Evolutionary conservation across 2,113 vertebrate species (phyloP), one percentile per base, ranked within the genome.

Genomic region (Cephalopterus ornatus): DNA sequence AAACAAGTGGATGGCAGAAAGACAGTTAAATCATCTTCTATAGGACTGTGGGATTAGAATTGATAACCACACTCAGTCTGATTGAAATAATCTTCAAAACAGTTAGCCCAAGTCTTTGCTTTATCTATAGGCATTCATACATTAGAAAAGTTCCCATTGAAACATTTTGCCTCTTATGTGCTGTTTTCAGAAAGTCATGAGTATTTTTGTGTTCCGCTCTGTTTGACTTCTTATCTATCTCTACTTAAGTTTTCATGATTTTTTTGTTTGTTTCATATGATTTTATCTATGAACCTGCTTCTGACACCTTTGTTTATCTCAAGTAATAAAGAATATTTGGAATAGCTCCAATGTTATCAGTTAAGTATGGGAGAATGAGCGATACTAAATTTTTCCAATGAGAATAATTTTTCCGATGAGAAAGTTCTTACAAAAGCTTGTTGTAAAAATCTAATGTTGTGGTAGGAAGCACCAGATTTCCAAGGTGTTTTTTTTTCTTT

Each of bases 241-340:
- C 73, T 56, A 0, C 28, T 91, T 91, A 49, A 72, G 17, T 35
- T 65, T 71, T 84, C 39, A 42, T 12, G 1, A 3, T 19, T 22
- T 78, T 88, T 86, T 58, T 73, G 32, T 58, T 93, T 58, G 30
- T 83, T 81, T 81, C 4, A 4, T 62, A 12, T 37, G 39, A 55
- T 84, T 81, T 91, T 89, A 56, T 95, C 65, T 78, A 8, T 65
- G 35, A 89, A 72, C 18, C 73, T 71, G 39, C 44, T 86, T 92
- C 49, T 94, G 77, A 65, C 44, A 72, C 56, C 65, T 85, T 80
- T 81, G 35, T 87, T 95, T 96, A 81, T 61, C 80, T 81, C 65
- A 67, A 87, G 56, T 44, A 85, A 37, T 72, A 92, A 76, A 82
- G 49, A 90, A 7, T 71, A 30, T 80, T 88, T 91, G 75, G 76